Evolutionary conservation across 2,113 vertebrate species (phyloP), one percentile per base, ranked within the genome.

Genomic region (Trichomycterus rosablanca): DNA sequence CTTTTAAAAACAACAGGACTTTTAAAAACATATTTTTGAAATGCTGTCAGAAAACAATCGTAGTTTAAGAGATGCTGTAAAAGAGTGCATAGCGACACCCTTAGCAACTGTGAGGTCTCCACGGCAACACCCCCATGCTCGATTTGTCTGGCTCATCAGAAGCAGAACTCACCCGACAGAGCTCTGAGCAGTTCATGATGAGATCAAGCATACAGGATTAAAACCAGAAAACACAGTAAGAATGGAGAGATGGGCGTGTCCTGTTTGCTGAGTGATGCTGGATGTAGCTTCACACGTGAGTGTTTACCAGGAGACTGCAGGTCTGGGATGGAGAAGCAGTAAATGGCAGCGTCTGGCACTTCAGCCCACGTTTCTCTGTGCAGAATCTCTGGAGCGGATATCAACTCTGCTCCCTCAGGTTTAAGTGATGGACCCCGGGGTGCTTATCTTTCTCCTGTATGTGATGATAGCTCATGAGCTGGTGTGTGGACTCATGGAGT

Each of bases 361-460:
- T 7, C 51, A 30, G 30, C 28, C 54, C 35, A 60, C 28, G 16
- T 32, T 30, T 16, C 10, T 10, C 19, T 11, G 30, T 35, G 32
- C 18, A 20, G 48, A 55, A 1, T 20, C 42, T 46, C 56, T 2
- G n/a, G 1, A 34, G 34, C 45, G 28, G 34, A 54, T 61, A 23
- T 9, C 19, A 35, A 43, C 20, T 2, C 37, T 43, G 39, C 26
- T 43, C 18, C n/a, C 42, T 39, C 18, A 9, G n/a, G 40, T 5
- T 32, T 22, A 3, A 11, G 76, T 76, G 1, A 94, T 93, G 89
- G 92, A 95, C 68, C 91, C 91, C 54, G 81, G 88, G 19, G 79
- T 93, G 81, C 89, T 95, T 30, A 93, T 94, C 71, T 90, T 94
- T 69, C 86, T 94, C 0, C 83, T 94, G 9, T 95, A 94, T 1